Evolutionary conservation across 2,797 vertebrate genomes (phyloP).

Genomic region (Cossypha heuglini): DNA sequence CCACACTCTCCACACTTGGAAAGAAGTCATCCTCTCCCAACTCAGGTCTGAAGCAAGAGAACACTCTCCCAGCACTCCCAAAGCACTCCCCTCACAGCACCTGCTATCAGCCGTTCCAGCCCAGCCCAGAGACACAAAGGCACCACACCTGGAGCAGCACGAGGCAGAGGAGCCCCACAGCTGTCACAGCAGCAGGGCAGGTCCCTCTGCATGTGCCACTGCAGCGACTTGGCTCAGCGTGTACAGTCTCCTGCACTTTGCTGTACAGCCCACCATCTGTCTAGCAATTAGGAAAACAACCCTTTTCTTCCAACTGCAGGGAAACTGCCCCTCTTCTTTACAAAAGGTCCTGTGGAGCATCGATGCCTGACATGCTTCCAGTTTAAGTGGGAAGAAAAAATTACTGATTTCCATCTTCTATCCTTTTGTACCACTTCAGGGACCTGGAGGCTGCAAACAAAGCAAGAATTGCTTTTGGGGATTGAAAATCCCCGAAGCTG

Average conservation of each 20-base stretch:
- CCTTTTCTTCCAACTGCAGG: background rate
- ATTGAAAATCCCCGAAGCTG: background rate
- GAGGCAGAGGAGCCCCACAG: background rate
- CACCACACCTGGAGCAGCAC: fast-evolving
- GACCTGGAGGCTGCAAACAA: background rate
- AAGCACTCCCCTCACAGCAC: background rate
- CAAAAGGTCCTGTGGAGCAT: background rate
- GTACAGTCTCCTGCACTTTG: background rate
- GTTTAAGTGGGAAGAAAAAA: background rate
- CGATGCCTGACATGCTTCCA: fast-evolving
- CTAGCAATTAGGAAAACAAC: background rate
- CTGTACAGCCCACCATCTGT: background rate
- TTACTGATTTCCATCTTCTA: background rate
- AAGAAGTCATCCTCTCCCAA: background rate
- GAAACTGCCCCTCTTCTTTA: background rate
- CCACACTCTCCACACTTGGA: fast-evolving
- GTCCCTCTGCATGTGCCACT: fast-evolving
- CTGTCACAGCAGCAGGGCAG: background rate
- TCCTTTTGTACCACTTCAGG: background rate
- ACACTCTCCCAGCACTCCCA: fast-evolving
- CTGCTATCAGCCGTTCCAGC: background rate
- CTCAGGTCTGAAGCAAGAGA: background rate
- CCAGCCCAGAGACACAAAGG: background rate
- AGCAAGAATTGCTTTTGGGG: background rate
- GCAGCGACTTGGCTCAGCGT: background rate